A percentile compares a stretch with the other conserved stretches of the same genome.
phyloP scores from a whole-genome alignment of 2,888 invertebrate genomes.

The Phania funesta region DNA sequence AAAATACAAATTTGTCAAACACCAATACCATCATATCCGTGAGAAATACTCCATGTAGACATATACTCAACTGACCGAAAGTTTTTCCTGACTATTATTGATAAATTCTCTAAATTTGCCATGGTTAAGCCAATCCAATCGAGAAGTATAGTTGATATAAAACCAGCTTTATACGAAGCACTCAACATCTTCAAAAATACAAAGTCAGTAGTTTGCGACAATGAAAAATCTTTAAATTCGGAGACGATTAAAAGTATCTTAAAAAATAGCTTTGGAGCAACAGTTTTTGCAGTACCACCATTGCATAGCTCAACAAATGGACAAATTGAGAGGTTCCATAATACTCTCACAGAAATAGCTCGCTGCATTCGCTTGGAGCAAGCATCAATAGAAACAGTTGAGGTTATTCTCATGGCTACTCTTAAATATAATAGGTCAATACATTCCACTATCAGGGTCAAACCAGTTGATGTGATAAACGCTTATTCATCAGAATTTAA shows the following conservation, averaged over 20 bases:
- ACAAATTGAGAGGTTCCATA: constrained; percentile 14
- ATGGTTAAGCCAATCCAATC: neutral
- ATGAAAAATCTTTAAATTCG: neutral
- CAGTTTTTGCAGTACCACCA: neutral
- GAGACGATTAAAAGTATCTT: neutral
- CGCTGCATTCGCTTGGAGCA: neutral
- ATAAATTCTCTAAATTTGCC: constrained; percentile 10
- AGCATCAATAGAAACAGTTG: neutral
- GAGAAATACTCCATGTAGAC: constrained; percentile 2
- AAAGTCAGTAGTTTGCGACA: neutral
- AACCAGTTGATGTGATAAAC: neutral
- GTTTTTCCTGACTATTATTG: neutral
- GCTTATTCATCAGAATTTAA: neutral
- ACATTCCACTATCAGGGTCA: too few species aligned
- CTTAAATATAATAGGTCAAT: neutral
- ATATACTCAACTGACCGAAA: neutral
- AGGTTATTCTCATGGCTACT: neutral
- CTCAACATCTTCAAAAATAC: neutral
- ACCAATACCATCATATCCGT: neutral
- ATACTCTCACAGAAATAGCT: neutral
- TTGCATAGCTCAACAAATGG: neutral
- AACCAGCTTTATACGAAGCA: neutral
- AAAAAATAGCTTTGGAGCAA: neutral
- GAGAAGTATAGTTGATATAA: neutral
- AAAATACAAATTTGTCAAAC: neutral